Evolutionary conservation across 2,888 invertebrate genomes (phyloP).

Genomic region (Thereva unica): DNA sequence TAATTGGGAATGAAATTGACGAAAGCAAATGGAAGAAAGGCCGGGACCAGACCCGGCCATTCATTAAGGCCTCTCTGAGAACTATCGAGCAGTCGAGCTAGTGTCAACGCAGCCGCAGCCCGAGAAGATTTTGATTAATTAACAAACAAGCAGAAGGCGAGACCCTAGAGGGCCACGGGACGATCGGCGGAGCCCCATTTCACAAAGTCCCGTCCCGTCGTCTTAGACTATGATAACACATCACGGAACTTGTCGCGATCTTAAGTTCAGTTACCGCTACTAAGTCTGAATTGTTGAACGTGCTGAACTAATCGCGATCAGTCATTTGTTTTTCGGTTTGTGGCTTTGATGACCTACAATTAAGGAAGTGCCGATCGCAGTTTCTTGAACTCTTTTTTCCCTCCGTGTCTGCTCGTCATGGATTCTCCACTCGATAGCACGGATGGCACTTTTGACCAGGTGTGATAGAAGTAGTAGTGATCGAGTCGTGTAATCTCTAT

Average conservation of each 20-base stretch:
- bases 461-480: no score
- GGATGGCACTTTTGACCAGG: no score
- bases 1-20: constrained; percentile 29
- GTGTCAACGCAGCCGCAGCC: constrained; percentile 17
- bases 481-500: no score
- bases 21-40: constrained; percentile 13
- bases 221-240: not conserved
- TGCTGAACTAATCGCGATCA: no score
- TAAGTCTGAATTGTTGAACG: no score
- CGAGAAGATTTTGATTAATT: constrained; percentile 20
- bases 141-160: constrained; percentile 5
- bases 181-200: not conserved
- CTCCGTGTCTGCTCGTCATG: no score
- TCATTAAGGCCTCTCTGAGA: no score
- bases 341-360: no score
- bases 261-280: constrained; percentile 1
- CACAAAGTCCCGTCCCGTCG: not conserved
- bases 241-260: not conserved
- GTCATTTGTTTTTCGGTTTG: no score
- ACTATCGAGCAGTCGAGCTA: not conserved
- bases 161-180: not conserved
- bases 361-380: not conserved
- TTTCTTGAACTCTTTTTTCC: no score
- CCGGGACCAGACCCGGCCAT: no score
- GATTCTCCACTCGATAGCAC: no score